phyloP scores from a whole-genome alignment of 1,140 invertebrate species.

The Neodiprion pinetum region DNA sequence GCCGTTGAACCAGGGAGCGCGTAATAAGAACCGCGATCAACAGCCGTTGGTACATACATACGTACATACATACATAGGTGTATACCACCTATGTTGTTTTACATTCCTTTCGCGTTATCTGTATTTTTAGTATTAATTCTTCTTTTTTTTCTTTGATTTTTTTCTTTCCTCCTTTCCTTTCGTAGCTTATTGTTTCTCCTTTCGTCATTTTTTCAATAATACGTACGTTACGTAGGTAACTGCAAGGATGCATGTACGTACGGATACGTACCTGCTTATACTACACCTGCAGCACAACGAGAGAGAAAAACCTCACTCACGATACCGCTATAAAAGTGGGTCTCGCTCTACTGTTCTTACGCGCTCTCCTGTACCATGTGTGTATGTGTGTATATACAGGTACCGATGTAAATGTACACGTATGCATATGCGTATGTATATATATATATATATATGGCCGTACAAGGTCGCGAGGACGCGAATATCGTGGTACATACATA shows the following conservation, averaged over 20 bases:
- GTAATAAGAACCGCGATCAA: no score
- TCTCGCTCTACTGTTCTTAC: not conserved
- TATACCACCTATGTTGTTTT: not conserved
- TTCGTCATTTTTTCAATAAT: constrained; percentile 16
- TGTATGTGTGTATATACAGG: constrained; percentile 4
- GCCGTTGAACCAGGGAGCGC: no score
- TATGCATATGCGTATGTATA: not conserved
- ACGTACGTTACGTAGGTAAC: not conserved
- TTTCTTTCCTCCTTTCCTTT: constrained; percentile 9
- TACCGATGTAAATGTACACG: constrained; percentile 21
- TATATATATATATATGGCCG: not conserved
- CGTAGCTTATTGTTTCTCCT: not conserved
- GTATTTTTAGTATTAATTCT: not conserved
- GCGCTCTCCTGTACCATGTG: not conserved
- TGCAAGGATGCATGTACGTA: not conserved
- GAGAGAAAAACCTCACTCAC: not conserved
- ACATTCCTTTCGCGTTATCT: not conserved
- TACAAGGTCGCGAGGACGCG: not conserved
- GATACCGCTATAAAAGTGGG: constrained; percentile 5
- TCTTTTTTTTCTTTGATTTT: constrained; percentile 3
- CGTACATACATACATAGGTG: no score
- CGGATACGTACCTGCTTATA: not conserved
- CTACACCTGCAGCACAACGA: not conserved
- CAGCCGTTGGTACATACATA: no score
- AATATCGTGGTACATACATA: not conserved